Base-by-base conservation (phyloP, 1,140 invertebrate species). In the Akabosia matsudoensis region DNA sequence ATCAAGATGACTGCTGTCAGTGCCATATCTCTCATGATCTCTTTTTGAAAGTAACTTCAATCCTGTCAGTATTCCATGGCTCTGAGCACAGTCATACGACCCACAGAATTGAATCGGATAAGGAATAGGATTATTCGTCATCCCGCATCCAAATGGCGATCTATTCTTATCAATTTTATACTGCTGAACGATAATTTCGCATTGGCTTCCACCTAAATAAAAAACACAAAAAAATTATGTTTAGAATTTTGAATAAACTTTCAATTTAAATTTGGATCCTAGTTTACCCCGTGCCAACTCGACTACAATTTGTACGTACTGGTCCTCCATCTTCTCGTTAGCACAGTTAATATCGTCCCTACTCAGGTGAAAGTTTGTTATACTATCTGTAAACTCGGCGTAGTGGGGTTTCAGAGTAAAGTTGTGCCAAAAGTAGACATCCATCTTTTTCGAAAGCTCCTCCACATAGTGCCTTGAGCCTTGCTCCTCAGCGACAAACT, bases 391-490 rank as follows among this genome's bases (percentile, higher is more conserved):
- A 72, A 37, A 72, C 4, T 34, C n/a, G 26, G 37, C 33, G 2
- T 16, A 51, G 34, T 34, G n/a, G 16, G 70, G 30, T 1, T 37
- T 3, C 2, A 72, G 70, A 24, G 70, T 72, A 51, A 72, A 72
- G 34, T 72, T 72, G 24, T 72, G 70, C 70, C 70, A 72, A 24
- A 72, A 45, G 33, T 34, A 45, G 33, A 72, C 70, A 72, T 31
- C 31, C 61, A 67, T 31, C 31, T 67, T 67, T 4, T 30, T 67
- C 28, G 24, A 14, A 14, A 67, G 3, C 24, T 30, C 61, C 61
- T 67, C 61, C 4, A 30, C 61, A 31, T 67, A 10, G 7, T 31
- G 24, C 13, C n/a, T n/a, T 30, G 61, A 30, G 3, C 30, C 54
- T 14, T 13, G 24, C n/a, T 22, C 56, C 56, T 64, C 56, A 10